Base-by-base conservation (phyloP, 2,888 invertebrate genomes). In the Conchocele bisecta region DNA sequence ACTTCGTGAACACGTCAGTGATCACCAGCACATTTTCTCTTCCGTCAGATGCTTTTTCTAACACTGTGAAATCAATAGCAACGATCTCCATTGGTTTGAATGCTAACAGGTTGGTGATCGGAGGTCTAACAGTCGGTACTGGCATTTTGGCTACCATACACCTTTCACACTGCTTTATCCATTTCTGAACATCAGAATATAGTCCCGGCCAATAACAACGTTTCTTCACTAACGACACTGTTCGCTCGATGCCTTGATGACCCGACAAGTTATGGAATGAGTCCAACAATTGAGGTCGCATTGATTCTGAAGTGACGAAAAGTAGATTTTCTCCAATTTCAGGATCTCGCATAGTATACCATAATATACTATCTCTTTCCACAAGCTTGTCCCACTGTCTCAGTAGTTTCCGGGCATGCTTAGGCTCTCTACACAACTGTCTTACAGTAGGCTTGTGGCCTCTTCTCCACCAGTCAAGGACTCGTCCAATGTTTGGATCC, bases 1-100 rank as follows among this genome's bases (percentile, higher is more conserved):
- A 83, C 46, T 80, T 76, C 22, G 74, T 75, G 60, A 79, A 83
- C 17, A 78, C 64, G 48, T 80, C 83, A 3, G 81, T 77, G 57
- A 82, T 65, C 4, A 82, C 81, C 20, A 83, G 46, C 5, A 82
- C 78, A 50, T 82, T 74, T 44, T 82, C 79, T 3, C 37, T 15
- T 11, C 76, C 76, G n/a, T n/a, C n/a, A 15, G 35, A 42, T 17
- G 67, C 61, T 50, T 24, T 46, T 29, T 83, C 75, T 33, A 83
- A 48, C 4, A 67, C 20, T 0, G 75, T 72, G 42, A 78, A 80
- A 46, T 75, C 78, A 15, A 75, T 69, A 29, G 75, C 69, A 17
- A 76, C 37, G 24, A 73, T 53, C 20, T 79, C 66, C 22, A 42
- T 20, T 42, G 42, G 42, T 22, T 42, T 42, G 22, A 42, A 42